Evolutionary conservation across 2,888 invertebrate species (phyloP).

Genomic region (Gymnosoma rotundatum): DNA sequence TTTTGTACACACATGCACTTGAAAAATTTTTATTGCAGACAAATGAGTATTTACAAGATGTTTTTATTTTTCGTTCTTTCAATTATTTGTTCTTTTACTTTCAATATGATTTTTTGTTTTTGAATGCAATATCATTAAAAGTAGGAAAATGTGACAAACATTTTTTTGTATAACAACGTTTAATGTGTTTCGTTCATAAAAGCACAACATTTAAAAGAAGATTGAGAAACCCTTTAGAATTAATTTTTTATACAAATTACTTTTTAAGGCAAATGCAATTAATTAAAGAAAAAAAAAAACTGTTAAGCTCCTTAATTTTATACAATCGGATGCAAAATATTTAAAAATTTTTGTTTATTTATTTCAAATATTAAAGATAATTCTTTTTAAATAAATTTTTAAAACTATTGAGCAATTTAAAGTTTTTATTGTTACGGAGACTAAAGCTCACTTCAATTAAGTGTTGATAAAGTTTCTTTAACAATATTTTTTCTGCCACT

Average conservation of each 20-base stretch:
- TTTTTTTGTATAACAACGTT: neutral
- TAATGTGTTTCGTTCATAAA: no score
- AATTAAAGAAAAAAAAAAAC: no score
- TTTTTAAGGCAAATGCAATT: no score
- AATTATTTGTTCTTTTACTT: constrained; percentile 33
- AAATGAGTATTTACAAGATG: neutral
- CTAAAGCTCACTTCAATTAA: neutral
- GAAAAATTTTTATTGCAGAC: constrained; percentile 31
- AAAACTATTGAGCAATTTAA: no score
- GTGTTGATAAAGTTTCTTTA: constrained; percentile 1
- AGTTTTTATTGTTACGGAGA: neutral
- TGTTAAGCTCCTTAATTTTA: no score
- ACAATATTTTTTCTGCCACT: neutral
- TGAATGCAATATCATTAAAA: neutral
- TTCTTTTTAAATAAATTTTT: no score
- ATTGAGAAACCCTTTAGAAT: no score
- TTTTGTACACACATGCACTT: constrained; percentile 32
- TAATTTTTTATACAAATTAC: no score
- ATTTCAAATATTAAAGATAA: no score
- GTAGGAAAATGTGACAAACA: neutral
- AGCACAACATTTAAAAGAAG: no score
- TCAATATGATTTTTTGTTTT: constrained; percentile 10
- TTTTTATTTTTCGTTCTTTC: neutral
- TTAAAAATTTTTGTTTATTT: no score
- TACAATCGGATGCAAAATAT: no score